phyloP scores from a whole-genome alignment of 2,113 vertebrate species.

The Serranochromis macrocephalus region DNA sequence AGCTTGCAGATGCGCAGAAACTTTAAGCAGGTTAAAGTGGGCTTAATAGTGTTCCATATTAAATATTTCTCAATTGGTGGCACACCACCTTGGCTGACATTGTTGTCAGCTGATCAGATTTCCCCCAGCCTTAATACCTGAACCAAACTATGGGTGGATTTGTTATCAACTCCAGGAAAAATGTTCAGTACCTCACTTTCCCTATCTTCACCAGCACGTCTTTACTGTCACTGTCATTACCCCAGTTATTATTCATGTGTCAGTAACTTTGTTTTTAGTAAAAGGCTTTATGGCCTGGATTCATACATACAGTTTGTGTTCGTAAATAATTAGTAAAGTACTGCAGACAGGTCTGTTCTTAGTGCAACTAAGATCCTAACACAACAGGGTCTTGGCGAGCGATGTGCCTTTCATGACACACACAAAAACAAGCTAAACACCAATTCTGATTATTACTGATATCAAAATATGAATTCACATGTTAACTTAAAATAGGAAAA shows the following conservation, averaged over 20 bases:
- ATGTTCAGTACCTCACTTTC: background rate
- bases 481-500: background rate
- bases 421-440: background rate
- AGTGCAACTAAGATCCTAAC: background rate
- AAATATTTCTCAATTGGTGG: background rate
- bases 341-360: background rate
- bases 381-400: background rate
- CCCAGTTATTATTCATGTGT: background rate
- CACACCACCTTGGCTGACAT: background rate
- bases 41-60: background rate
- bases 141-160: background rate
- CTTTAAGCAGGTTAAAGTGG: background rate
- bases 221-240: background rate
- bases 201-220: background rate
- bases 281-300: background rate
- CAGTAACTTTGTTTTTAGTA: background rate
- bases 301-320: background rate
- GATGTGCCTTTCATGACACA: background rate
- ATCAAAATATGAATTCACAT: background rate
- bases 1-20: background rate
- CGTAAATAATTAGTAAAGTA: background rate
- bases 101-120: background rate
- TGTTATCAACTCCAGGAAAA: background rate
- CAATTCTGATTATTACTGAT: background rate
- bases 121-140: background rate